Base-by-base conservation (phyloP, 2,797 vertebrate genomes). In the Cyprinodon diabolis region DNA sequence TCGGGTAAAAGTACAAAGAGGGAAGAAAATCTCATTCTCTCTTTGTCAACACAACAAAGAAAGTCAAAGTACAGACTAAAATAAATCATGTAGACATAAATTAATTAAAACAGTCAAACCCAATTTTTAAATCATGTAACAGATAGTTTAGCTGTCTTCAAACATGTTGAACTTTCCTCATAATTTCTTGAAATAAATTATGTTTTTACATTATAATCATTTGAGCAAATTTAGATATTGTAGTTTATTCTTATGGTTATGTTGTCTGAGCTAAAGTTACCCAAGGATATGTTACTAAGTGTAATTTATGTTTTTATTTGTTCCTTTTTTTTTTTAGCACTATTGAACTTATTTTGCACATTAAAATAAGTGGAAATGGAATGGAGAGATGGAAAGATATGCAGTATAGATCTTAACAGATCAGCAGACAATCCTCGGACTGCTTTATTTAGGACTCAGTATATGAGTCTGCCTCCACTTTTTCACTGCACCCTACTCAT, bases 1-100 rank as follows among this genome's bases (percentile, higher is more conserved):
- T 95, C 0, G 95, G 95, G 95, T 95, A 84, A 91, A 83, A 81
- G 52, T 74, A 21, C 35, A 60, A 37, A 60, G 2, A 15, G 7
- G 9, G 30, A 8, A 15, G 69, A 76, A 72, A 43, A 80, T 74
- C 65, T 72, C 58, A 70, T 57, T 72, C 54, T 54, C 52, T 54
- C 52, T 74, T 48, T 55, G 74, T 77, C 14, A 6, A 76, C 52
- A 45, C 69, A 73, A 75, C 51, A 35, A 70, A 85, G 48, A 55
- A 23, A 15, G 23, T 30, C 30, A 30, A 30, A 30, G 30, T 30
- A 30, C 30, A 30, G 30, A 30, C 30, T 30, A 3, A 30, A 30
- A 30, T 30, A 30, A 30, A 30, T n/a, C 14, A 17, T 8, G 1
- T 47, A 17, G 23, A 17, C 35, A 11, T 62, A 62, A 52, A 17